phyloP scores from a whole-genome alignment of 2,888 invertebrate species.

The Campoplex capitator region DNA sequence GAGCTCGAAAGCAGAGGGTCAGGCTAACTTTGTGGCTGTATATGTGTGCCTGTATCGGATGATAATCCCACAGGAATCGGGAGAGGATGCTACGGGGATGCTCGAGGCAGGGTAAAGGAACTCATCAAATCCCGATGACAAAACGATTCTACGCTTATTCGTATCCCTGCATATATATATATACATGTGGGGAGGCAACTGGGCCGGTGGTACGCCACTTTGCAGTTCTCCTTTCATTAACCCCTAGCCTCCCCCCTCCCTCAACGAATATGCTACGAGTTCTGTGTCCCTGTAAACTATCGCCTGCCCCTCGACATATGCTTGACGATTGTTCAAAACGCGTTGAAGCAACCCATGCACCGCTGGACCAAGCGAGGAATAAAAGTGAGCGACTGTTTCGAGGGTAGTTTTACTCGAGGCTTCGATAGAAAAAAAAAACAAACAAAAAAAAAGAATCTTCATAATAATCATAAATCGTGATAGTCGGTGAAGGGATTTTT shows the following conservation, averaged over 20 bases:
- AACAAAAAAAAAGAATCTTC: slow-evolving; percentile 1
- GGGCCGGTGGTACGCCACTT: slow-evolving; percentile 56
- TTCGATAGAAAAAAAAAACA: neutral
- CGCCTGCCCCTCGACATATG: slow-evolving; percentile 63
- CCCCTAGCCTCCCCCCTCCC: slow-evolving; percentile 1
- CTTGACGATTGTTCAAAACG: slow-evolving; percentile 24
- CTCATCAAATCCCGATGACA: slow-evolving; percentile 82
- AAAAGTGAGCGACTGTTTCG: neutral
- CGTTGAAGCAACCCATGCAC: neutral
- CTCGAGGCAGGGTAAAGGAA: slow-evolving; percentile 34
- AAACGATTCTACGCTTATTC: slow-evolving; percentile 70
- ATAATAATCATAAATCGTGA: slow-evolving; percentile 25
- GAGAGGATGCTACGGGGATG: neutral
- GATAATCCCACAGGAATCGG: slow-evolving; percentile 50
- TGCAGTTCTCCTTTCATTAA: slow-evolving; percentile 37
- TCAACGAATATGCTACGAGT: neutral
- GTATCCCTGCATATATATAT: slow-evolving; percentile 8
- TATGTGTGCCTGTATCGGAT: neutral
- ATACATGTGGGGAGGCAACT: slow-evolving; percentile 12
- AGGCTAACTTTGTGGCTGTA: neutral
- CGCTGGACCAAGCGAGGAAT: too few species aligned
- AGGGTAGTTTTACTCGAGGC: neutral
- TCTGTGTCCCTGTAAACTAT: slow-evolving; percentile 22
- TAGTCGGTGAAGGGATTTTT: slow-evolving; percentile 34
- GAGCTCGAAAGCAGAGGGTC: slow-evolving; percentile 11